Conservation (phyloP, 2,113 vertebrate species). For the Vombatus ursinus region DNA sequence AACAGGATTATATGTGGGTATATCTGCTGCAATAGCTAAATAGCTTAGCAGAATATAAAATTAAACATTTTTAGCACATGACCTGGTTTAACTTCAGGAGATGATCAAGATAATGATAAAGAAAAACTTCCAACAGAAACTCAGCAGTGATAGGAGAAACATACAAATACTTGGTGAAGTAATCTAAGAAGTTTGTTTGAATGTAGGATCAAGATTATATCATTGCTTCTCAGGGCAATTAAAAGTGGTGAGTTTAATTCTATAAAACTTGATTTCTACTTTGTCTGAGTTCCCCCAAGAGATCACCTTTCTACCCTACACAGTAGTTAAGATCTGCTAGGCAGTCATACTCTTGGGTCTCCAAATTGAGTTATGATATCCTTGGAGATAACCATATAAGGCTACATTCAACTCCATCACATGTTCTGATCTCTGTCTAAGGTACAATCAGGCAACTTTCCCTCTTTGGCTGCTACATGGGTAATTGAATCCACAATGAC, state of each 20-base stretch:
- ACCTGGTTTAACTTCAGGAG: conserved; percentile 28
- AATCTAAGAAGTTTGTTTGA: not conserved
- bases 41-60: conserved; percentile 39
- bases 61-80: conserved; percentile 65
- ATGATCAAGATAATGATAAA: conserved; percentile 55
- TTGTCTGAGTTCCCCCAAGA: not conserved
- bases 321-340: not conserved
- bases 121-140: not conserved
- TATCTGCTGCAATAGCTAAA: conserved; percentile 28
- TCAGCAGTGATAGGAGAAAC: not conserved
- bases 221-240: not conserved
- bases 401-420: not conserved
- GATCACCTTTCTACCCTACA: conserved; percentile 4
- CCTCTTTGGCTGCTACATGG: not conserved
- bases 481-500: not conserved
- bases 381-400: not conserved
- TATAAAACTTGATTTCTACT: not conserved
- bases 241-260: conserved; percentile 42
- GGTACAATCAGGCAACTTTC: not conserved
- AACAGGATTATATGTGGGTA: conserved; percentile 32
- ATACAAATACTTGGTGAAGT: not conserved
- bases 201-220: conserved; percentile 17
- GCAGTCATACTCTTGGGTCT: not conserved
- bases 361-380: not conserved
- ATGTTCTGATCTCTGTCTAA: not conserved